Base-by-base conservation (phyloP, 2,888 invertebrate species). In the Ferdinandea cuprea region DNA sequence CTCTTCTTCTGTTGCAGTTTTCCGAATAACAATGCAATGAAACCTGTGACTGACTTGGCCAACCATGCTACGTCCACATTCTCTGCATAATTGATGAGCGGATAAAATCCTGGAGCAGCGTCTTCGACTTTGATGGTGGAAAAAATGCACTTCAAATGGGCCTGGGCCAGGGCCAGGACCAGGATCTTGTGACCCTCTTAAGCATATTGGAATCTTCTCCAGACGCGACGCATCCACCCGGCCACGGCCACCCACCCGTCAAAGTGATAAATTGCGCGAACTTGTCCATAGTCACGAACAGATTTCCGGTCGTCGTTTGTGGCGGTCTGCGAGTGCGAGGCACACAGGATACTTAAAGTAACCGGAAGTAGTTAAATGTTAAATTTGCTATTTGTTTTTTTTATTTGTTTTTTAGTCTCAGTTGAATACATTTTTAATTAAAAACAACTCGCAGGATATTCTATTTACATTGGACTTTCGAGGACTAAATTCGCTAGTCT, bases 221-320 rank as follows among this genome's bases (percentile, higher is more conserved):
- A 32, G 40, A 63, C 37, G 44, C 28, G 32, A 52, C 15, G 6
- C 13, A n/a, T 15, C 25, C 30, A n/a, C n/a, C n/a, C n/a, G n/a
- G 42, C 30, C 17, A 17, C 63, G 13, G 30, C 65, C 37, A 42
- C 17, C 72, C 56, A 78, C 59, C 73, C 71, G 83, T 72, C 78
- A 83, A 69, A 83, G 78, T 83, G 83, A 83, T 83, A 83, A 83
- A 83, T 83, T 83, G 58, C 78, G 72, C 68, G 72, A 73, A 78
- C 66, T 72, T 72, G 78, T 73, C 83, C 59, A 65, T 25, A 73
- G 72, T 63, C 72, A 78, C 28, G 61, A 73, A 44, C 77, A 83
- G 83, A 78, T 78, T 83, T 73, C 63, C 72, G 61, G 54, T 77
- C 35, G 46, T 25, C 13, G 15, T 71, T 9, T 6, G 5, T 65